phyloP scores from a whole-genome alignment of 2,888 invertebrate genomes.

The Philereme transversata region DNA sequence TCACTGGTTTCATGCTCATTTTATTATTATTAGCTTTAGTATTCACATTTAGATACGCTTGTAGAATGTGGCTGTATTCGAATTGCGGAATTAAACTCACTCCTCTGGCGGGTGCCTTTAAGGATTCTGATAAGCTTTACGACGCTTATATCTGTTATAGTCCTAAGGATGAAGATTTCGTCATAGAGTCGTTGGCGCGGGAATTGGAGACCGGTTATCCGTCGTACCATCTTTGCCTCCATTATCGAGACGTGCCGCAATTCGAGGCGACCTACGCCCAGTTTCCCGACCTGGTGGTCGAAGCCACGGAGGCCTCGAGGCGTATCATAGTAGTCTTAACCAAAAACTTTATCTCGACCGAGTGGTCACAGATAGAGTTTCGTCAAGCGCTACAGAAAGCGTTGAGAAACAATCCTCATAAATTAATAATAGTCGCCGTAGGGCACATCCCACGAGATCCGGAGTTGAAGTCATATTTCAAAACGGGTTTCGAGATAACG shows the following conservation, averaged over 20 bases:
- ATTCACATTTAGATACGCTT: slow-evolving; percentile 93
- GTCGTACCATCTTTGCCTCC: slow-evolving; percentile 93
- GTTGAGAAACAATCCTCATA: slow-evolving; percentile 91
- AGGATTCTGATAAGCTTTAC: slow-evolving; percentile 94
- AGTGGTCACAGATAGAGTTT: slow-evolving; percentile 96
- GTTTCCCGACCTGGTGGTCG: slow-evolving; percentile 90
- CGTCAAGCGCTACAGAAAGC: slow-evolving; percentile 95
- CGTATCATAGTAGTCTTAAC: slow-evolving; percentile 94
- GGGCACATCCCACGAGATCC: slow-evolving; percentile 93
- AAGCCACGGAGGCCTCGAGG: slow-evolving; percentile 94
- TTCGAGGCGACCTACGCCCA: slow-evolving; percentile 88
- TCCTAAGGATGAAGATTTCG: slow-evolving; percentile 95
- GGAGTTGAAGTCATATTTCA: slow-evolving; percentile 94
- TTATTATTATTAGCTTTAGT: slow-evolving; percentile 90
- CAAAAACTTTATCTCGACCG: slow-evolving; percentile 94
- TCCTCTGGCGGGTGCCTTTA: slow-evolving; percentile 87
- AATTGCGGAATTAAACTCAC: slow-evolving; percentile 93
- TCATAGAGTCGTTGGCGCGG: slow-evolving; percentile 92
- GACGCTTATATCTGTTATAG: slow-evolving; percentile 97
- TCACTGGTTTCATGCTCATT: slow-evolving; percentile 90
- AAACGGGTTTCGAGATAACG: slow-evolving; percentile 93
- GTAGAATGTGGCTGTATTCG: slow-evolving; percentile 94
- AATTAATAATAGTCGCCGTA: slow-evolving; percentile 93
- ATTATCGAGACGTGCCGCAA: slow-evolving; percentile 93
- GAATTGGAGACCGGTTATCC: slow-evolving; percentile 93